A percentile compares a stretch with the other conserved stretches of the same genome.
Conservation (phyloP, 1,140 invertebrate genomes). For the Drosophila sucinea region DNA sequence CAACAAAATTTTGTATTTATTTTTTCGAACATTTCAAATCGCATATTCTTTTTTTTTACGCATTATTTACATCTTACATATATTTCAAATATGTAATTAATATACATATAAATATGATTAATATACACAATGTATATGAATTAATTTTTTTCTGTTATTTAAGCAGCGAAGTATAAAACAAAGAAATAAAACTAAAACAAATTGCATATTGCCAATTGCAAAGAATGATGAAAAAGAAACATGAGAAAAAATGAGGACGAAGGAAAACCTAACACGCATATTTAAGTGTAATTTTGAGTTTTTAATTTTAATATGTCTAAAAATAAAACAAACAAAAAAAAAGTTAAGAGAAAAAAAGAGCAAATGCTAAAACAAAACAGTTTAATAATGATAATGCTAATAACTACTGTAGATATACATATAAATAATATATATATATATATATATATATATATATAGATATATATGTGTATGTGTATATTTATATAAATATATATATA, state of each 20-base stretch:
- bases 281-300: conserved; percentile 52
- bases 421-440: conserved; percentile 63
- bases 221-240: neutral
- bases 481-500: conserved; percentile 53
- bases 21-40: conserved; percentile 55
- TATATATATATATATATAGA: conserved; percentile 69
- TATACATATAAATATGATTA: conserved; percentile 17
- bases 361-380: conserved; percentile 44
- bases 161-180: conserved; percentile 33
- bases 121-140: conserved; percentile 41
- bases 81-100: conserved; percentile 35
- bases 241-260: conserved; percentile 2
- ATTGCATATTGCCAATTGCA: conserved; percentile 12
- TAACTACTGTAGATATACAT: conserved; percentile 80
- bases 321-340: conserved; percentile 49
- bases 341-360: conserved; percentile 22
- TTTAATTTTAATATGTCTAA: conserved; percentile 56
- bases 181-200: conserved; percentile 5
- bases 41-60: conserved; percentile 51
- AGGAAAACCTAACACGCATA: conserved; percentile 39
- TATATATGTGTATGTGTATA: conserved; percentile 36
- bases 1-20: conserved; percentile 49
- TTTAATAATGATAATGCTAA: conserved; percentile 76
- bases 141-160: conserved; percentile 60
- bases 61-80: conserved; percentile 48